Evolutionary conservation across 35 echinoderm and acorn worm species (phyloP).

Genomic region (Patiria miniata): DNA sequence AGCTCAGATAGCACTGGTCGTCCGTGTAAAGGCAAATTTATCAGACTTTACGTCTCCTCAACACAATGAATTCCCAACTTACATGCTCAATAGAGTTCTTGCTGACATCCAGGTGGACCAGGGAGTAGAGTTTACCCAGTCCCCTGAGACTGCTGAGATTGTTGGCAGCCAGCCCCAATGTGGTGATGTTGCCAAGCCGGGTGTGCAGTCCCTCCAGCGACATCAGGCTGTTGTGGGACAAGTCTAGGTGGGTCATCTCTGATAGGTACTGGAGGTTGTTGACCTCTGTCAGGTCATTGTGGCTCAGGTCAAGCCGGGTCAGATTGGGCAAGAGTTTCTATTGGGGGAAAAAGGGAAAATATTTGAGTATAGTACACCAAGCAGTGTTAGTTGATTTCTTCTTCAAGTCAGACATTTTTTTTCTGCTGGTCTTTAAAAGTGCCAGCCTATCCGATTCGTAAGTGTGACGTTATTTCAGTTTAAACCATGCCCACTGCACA

Average conservation of each 20-base stretch:
- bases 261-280: constrained; percentile 76
- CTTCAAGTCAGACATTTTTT: too few relatives aligned
- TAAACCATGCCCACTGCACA: too few relatives aligned
- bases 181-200: constrained; percentile 86
- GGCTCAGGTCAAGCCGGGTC: constrained; percentile 77
- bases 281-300: constrained; percentile 67
- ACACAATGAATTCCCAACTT: too few relatives aligned
- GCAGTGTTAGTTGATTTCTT: too few relatives aligned
- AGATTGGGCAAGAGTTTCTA: constrained; percentile 82
- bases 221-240: constrained; percentile 78
- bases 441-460: too few relatives aligned
- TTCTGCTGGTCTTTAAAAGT: too few relatives aligned
- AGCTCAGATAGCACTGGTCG: too few relatives aligned
- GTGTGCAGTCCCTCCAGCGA: constrained; percentile 66
- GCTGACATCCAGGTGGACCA: constrained; percentile 87
- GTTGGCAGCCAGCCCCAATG: constrained; percentile 77
- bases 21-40: too few relatives aligned
- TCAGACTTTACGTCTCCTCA: too few relatives aligned
- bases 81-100: constrained; percentile 84
- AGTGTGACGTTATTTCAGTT: too few relatives aligned
- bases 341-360: neutral
- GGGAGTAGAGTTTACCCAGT: constrained; percentile 84
- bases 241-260: constrained; percentile 69
- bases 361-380: too few relatives aligned
- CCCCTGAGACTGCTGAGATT: constrained; percentile 67